Percentiles rank a stretch among this genome's conserved stretches.
Conservation (phyloP, 2,113 vertebrate genomes). For the Rhagologus leucostigma region DNA sequence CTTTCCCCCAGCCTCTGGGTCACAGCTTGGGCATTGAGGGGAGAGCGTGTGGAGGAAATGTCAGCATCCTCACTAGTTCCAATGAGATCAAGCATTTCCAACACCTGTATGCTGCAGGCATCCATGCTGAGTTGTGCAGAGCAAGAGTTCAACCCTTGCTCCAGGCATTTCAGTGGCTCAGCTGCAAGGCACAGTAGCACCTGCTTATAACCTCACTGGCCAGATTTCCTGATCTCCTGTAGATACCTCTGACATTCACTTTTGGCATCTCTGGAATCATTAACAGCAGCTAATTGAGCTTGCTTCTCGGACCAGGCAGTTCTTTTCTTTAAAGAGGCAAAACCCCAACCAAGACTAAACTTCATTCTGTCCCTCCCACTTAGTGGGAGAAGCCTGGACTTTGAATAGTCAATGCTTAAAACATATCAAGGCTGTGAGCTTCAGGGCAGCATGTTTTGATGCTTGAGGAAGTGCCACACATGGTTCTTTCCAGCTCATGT, state of each 20-base stretch:
- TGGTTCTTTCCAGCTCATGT: neutral
- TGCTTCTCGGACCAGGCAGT: neutral
- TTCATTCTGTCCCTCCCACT: neutral
- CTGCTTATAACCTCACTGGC: neutral
- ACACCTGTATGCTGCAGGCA: neutral
- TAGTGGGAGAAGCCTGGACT: neutral
- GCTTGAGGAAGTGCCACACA: neutral
- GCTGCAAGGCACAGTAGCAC: neutral
- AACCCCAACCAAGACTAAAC: neutral
- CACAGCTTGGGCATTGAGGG: neutral
- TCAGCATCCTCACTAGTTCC: neutral
- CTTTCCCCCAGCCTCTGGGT: neutral
- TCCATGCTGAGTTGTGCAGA: fast-evolving
- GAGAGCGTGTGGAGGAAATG: neutral
- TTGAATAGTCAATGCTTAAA: neutral
- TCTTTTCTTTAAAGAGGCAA: neutral
- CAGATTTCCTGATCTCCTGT: neutral
- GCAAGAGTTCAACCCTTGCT: neutral
- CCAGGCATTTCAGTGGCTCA: neutral
- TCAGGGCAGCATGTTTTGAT: neutral
- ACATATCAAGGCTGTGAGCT: neutral
- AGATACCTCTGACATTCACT: neutral
- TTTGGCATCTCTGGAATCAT: neutral
- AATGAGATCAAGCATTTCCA: neutral
- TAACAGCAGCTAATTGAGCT: neutral